Base-by-base conservation (phyloP, 1,140 invertebrate genomes). In the Mylabris phalerata region DNA sequence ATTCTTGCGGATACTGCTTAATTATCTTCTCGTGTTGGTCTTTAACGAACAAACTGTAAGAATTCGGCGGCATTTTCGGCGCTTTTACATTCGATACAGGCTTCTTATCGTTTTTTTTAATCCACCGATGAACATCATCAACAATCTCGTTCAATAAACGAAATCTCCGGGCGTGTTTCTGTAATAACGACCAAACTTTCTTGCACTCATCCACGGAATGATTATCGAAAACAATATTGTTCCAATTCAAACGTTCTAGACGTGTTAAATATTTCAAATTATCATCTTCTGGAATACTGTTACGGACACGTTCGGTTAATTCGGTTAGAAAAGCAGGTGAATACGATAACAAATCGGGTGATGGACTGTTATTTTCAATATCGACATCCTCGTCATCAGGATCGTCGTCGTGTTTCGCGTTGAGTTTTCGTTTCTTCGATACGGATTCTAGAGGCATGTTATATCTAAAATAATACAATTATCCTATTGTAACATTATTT, bases 71-170 rank as follows among this genome's bases (percentile, higher is more conserved):
- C 50, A 72, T 70, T 55, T 73, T 75, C 0, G 78, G 78, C 59
- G 71, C 61, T 49, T 77, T 76, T 19, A 77, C 78, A 66, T 77
- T 61, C 74, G 75, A n/a, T 10, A 9, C 44, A 9, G 9, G 13
- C 72, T 71, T 44, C 46, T 9, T 77, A 77, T 45, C 27, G 73
- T 68, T 26, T 66, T 62, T 5, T 73, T 55, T 76, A 73, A 76
- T 64, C 74, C 76, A 79, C 44, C 69, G 66, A 55, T 75, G 73
- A 4, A 78, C 77, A 71, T 80, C 79, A 32, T 66, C 61, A 1
- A 79, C 55, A 43, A 81, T 58, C 67, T 81, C 79, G 5, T 65
- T 65, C 26, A 81, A 64, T 38, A 79, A 65, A n/a, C 79, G 61
- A 66, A 72, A 80, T 10, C 73, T 60, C 11, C 79, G 62, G 9